phyloP scores from a whole-genome alignment of 2,797 vertebrate species.

The Poecilia velifera region DNA sequence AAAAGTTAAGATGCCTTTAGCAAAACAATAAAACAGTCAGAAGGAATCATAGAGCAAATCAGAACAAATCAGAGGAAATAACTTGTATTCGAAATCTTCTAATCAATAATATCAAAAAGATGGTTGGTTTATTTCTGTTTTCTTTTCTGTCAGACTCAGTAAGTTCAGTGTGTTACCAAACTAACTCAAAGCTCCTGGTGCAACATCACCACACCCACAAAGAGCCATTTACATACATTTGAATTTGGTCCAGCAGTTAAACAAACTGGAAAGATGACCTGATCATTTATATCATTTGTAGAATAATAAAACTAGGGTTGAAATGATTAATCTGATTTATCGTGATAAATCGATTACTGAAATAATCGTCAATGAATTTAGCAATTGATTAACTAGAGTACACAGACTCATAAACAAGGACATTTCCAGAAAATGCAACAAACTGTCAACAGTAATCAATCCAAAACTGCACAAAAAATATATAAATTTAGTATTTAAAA shows the following conservation, averaged over 20 bases:
- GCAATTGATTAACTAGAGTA: too few species aligned
- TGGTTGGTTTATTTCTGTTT: background rate
- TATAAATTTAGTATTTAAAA: too few species aligned
- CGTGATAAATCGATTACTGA: too few species aligned
- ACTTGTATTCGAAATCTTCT: background rate
- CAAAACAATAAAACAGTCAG: background rate
- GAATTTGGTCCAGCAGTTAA: conserved; percentile 1
- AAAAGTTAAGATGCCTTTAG: background rate
- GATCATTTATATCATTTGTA: background rate
- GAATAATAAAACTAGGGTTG: background rate
- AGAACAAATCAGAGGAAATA: background rate
- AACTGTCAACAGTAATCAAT: too few species aligned
- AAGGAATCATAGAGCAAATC: background rate
- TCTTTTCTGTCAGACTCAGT: background rate
- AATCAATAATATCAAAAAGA: background rate
- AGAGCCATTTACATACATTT: background rate
- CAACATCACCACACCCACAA: background rate
- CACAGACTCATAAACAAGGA: too few species aligned
- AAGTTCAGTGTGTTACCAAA: background rate
- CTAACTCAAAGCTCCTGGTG: background rate
- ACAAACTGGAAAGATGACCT: background rate
- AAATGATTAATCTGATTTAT: too few species aligned
- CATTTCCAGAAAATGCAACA: too few species aligned
- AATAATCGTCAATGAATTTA: too few species aligned
- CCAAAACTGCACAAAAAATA: background rate